A percentile compares a stretch with the other conserved stretches of the same genome.
These are phyloP conservation scores for Epinephelus moara DNA, from an alignment of 2,113 vertebrate species.

Conservation along the genomic window DNA sequence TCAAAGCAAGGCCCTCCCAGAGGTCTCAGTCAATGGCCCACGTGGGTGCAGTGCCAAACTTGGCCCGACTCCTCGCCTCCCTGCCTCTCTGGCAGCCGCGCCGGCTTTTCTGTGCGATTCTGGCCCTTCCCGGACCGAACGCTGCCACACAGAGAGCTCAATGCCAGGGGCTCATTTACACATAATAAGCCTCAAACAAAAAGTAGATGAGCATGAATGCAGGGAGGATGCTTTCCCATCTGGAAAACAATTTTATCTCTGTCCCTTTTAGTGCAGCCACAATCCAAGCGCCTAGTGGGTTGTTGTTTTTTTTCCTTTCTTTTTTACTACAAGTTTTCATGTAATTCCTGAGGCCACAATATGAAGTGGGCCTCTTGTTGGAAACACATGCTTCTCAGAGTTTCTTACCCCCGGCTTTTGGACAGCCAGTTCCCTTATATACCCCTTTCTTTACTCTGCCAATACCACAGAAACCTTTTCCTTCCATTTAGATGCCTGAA, in stretches of 20 bases:
- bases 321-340: constrained; percentile 33
- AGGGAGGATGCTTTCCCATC: constrained; percentile 17
- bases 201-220: constrained; percentile 14
- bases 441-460: constrained; percentile 58
- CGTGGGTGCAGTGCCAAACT: constrained; percentile 25
- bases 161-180: constrained; percentile 61
- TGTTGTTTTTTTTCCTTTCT: neutral
- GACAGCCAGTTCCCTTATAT: constrained; percentile 59
- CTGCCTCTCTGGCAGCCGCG: neutral
- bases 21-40: constrained; percentile 25
- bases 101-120: constrained; percentile 26
- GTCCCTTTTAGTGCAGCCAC: constrained; percentile 19
- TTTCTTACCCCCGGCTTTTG: constrained; percentile 49
- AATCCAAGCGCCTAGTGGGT: neutral
- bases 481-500: constrained; percentile 70
- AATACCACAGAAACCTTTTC: constrained; percentile 75
- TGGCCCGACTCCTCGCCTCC: constrained; percentile 28
- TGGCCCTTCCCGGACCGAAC: constrained; percentile 6
- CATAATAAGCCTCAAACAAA: constrained; percentile 36
- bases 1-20: constrained; percentile 57
- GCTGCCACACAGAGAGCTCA: constrained; percentile 33
- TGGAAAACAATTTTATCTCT: constrained; percentile 42
- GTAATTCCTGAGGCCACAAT: constrained; percentile 51
- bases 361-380: constrained; percentile 60
- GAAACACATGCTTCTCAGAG: constrained; percentile 51